Base-by-base conservation (phyloP, 1,140 invertebrate species). In the Popillia japonica region DNA sequence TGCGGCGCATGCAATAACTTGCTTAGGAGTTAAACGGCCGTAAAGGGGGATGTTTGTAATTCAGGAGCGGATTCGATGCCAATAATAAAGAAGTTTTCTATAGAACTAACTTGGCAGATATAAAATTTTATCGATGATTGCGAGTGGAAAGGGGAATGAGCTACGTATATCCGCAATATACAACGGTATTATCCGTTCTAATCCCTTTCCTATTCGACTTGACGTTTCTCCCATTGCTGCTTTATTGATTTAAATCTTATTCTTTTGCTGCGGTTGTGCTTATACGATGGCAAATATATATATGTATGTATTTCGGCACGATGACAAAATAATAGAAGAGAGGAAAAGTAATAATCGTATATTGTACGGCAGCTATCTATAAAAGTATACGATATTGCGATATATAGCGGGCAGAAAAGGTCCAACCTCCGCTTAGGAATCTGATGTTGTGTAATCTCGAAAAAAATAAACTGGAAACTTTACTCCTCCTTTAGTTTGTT, bases 281-380 rank as follows among this genome's bases (percentile, higher is more conserved):
- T n/a, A n/a, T n/a, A n/a, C n/a, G n/a, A n/a, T n/a, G n/a, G n/a
- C n/a, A n/a, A n/a, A n/a, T n/a, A n/a, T n/a, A n/a, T n/a, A n/a
- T n/a, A n/a, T n/a, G n/a, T n/a, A 48, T 11, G 11, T 48, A 7
- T 48, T 48, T n/a, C 44, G 44, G 17, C 17, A 48, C 44, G 17
- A n/a, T 11, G 44, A 11, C 2, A 3, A 48, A 48, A 48, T 48
- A 48, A 48, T 48, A n/a, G 44, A 48, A 48, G 10, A 10, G 17
- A 48, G 17, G 44, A n/a, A 48, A 48, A 48, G 44, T 48, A 48
- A 48, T 48, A 48, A 48, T 48, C 44, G 44, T 48, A 48, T n/a
- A 48, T 48, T n/a, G 44, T 48, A n/a, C 11, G 4, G 44, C 11
- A 48, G 17, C 11, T 11, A 48, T 11, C 44, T 0, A 48, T 48